Conservation (phyloP, 2,888 invertebrate genomes). For the Epistrophe grossulariae region DNA sequence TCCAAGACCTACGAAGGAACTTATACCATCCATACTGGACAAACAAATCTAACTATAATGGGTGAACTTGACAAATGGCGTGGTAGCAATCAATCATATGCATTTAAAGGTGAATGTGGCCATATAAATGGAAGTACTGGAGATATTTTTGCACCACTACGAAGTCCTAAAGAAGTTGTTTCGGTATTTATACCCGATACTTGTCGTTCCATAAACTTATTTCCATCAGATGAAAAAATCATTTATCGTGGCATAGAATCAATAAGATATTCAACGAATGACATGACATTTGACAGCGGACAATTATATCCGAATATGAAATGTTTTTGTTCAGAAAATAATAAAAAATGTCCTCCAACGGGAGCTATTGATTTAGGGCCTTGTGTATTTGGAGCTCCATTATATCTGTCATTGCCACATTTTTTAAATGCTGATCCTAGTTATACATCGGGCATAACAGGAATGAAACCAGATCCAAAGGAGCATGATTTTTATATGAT, state of each 20-base stretch:
- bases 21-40: slow-evolving; percentile 90
- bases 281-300: slow-evolving; percentile 89
- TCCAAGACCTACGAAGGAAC: slow-evolving; percentile 89
- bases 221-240: slow-evolving; percentile 75
- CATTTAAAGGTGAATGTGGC: slow-evolving; percentile 87
- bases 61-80: slow-evolving; percentile 90
- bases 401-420: slow-evolving; percentile 92
- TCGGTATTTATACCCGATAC: slow-evolving; percentile 90
- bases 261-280: slow-evolving; percentile 84
- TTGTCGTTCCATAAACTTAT: slow-evolving; percentile 87
- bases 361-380: slow-evolving; percentile 89
- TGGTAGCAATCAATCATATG: slow-evolving; percentile 85
- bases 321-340: slow-evolving; percentile 87
- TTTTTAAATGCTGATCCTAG: slow-evolving; percentile 89
- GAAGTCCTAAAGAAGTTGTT: slow-evolving; percentile 84
- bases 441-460: slow-evolving; percentile 87
- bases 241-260: slow-evolving; percentile 78
- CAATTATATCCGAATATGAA: slow-evolving; percentile 85
- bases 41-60: slow-evolving; percentile 86
- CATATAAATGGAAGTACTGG: slow-evolving; percentile 89
- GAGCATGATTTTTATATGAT: slow-evolving; percentile 87
- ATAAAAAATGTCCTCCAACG: slow-evolving; percentile 82
- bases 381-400: slow-evolving; percentile 90
- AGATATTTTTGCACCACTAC: slow-evolving; percentile 90
- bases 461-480: slow-evolving; percentile 87